These are phyloP conservation scores for Gobio gobio DNA, from an alignment of 2,113 vertebrate species.

Conservation along the genomic window DNA sequence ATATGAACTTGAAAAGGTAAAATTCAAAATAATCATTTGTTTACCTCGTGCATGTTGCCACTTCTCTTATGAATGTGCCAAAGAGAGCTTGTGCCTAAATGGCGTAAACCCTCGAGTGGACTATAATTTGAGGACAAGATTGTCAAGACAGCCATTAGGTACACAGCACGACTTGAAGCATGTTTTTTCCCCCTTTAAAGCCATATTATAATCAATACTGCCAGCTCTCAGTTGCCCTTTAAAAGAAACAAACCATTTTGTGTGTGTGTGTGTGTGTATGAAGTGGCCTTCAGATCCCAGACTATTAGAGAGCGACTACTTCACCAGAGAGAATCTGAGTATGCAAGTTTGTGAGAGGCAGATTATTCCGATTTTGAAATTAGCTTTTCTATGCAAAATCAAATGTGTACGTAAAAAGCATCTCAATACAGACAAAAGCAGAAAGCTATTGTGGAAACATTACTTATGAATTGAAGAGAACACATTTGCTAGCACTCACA, in stretches of 20 bases:
- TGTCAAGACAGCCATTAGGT: constrained; percentile 1
- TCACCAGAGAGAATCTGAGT: background rate
- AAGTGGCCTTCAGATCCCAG: background rate
- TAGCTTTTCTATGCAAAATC: background rate
- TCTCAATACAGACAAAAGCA: background rate
- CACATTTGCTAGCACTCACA: background rate
- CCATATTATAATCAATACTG: background rate
- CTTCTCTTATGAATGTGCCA: background rate
- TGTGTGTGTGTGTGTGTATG: background rate
- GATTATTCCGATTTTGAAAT: background rate
- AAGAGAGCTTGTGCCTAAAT: background rate
- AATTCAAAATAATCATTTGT: background rate
- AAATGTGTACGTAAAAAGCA: background rate
- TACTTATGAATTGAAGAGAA: background rate
- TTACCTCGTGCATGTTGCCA: background rate
- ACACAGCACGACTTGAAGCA: background rate
- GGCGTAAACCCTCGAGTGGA: background rate
- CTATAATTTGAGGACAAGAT: constrained; percentile 4
- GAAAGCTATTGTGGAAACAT: background rate
- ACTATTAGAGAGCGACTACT: background rate
- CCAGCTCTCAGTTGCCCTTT: background rate
- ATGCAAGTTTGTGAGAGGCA: background rate
- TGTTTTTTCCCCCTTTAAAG: background rate
- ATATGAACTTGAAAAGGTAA: background rate
- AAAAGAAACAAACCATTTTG: background rate